Conservation (phyloP, 1,140 invertebrate species). For the Holotrichia oblita region DNA sequence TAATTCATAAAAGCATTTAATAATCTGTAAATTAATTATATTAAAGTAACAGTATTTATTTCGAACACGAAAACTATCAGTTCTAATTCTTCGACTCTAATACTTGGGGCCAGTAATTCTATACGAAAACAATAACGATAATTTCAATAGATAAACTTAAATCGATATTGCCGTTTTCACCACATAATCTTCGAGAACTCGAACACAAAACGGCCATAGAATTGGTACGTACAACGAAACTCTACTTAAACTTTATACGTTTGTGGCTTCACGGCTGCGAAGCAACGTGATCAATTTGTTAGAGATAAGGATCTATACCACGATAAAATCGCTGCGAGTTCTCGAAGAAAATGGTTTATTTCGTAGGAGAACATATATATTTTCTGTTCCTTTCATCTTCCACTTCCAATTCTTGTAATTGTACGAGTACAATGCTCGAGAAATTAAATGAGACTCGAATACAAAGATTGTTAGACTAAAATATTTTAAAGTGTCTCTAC, state of each 20-base stretch:
- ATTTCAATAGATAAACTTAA: slow-evolving; percentile 30
- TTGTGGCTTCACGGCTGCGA: slow-evolving; percentile 35
- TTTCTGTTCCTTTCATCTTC: neutral
- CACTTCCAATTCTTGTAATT: neutral
- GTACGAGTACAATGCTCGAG: neutral
- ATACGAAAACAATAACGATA: slow-evolving; percentile 28
- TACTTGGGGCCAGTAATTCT: neutral
- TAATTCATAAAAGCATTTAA: neutral
- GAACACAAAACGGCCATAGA: slow-evolving; percentile 22
- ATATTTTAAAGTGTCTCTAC: no score
- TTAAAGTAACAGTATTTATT: slow-evolving; percentile 3
- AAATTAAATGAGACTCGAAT: neutral
- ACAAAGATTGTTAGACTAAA: no score
- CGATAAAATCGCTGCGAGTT: slow-evolving; percentile 23
- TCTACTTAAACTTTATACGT: slow-evolving; percentile 37
- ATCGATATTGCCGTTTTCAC: slow-evolving; percentile 33
- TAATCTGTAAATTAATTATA: neutral
- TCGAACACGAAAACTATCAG: neutral
- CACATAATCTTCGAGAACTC: slow-evolving; percentile 25
- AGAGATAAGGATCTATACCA: slow-evolving; percentile 28
- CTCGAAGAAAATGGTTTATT: slow-evolving; percentile 18
- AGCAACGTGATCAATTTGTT: slow-evolving; percentile 35
- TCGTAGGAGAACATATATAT: neutral
- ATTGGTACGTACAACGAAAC: slow-evolving; percentile 17
- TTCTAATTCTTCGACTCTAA: neutral